Conservation (phyloP, 2,797 vertebrate genomes). For the Masticophis lateralis region DNA sequence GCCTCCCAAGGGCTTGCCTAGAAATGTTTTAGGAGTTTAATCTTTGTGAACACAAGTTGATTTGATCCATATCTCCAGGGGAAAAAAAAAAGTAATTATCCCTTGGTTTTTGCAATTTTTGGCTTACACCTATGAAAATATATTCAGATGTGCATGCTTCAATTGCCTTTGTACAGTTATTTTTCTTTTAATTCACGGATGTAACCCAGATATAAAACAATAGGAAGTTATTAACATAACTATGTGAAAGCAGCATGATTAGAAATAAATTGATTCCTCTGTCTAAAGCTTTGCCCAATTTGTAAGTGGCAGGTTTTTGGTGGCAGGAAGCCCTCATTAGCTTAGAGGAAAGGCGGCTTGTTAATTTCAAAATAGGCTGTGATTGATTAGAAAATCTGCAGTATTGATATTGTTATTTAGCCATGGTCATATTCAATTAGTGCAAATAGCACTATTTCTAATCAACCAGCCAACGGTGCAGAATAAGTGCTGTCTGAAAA, state of each 20-base stretch:
- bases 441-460: neutral
- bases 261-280: neutral
- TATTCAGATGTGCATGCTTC: neutral
- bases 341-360: neutral
- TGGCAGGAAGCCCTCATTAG: neutral
- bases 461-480: neutral
- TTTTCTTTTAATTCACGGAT: neutral
- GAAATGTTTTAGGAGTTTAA: neutral
- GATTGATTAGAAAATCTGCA: slow-evolving; percentile 33
- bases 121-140: neutral
- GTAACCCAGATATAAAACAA: neutral
- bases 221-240: neutral
- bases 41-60: neutral
- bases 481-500: neutral
- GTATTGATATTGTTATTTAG: slow-evolving; percentile 17
- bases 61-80: neutral
- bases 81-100: neutral
- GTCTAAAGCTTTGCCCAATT: neutral
- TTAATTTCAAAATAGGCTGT: slow-evolving; percentile 20
- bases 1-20: neutral
- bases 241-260: neutral
- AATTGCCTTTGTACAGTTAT: neutral
- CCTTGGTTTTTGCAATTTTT: neutral
- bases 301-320: neutral
- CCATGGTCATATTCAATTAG: neutral